Evolutionary conservation across 2,888 invertebrate genomes (phyloP).

Genomic region (Caenorhabditis sp.): DNA sequence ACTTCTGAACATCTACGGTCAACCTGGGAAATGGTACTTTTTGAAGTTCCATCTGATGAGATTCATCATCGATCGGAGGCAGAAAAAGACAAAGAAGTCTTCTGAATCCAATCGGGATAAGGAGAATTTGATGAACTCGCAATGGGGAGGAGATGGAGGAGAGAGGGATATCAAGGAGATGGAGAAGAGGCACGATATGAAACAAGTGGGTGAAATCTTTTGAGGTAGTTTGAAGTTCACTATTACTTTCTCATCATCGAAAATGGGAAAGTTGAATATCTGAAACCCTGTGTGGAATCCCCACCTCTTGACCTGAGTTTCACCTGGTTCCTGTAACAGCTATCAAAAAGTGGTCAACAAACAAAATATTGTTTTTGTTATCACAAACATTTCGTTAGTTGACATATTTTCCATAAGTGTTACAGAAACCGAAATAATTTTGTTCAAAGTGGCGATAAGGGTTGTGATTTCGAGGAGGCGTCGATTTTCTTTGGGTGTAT

Average conservation of each 20-base stretch:
- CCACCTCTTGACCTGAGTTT: no score
- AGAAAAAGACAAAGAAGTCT: conserved; percentile 52
- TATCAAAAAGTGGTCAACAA: no score
- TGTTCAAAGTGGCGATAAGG: no score
- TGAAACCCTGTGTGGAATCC: no score
- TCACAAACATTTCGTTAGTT: no score
- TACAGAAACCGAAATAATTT: no score
- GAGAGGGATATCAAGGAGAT: conserved; percentile 68
- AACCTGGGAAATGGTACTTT: conserved; percentile 75
- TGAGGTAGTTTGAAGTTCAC: background rate
- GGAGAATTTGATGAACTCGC: conserved; percentile 74
- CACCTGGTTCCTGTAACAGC: no score
- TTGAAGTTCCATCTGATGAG: conserved; percentile 76
- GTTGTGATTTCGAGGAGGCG: no score
- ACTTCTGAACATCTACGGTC: conserved; percentile 69
- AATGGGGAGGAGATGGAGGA: conserved; percentile 74
- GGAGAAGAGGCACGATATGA: conserved; percentile 74
- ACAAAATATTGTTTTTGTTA: no score
- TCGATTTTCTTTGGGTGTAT: no score
- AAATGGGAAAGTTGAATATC: no score
- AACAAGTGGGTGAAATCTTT: conserved; percentile 7
- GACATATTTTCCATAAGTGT: no score
- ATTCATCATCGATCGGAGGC: conserved; percentile 72
- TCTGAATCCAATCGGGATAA: conserved; percentile 42
- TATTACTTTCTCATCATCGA: background rate